phyloP scores from a whole-genome alignment of 2,888 invertebrate genomes.

The Latrodectus hesperus region DNA sequence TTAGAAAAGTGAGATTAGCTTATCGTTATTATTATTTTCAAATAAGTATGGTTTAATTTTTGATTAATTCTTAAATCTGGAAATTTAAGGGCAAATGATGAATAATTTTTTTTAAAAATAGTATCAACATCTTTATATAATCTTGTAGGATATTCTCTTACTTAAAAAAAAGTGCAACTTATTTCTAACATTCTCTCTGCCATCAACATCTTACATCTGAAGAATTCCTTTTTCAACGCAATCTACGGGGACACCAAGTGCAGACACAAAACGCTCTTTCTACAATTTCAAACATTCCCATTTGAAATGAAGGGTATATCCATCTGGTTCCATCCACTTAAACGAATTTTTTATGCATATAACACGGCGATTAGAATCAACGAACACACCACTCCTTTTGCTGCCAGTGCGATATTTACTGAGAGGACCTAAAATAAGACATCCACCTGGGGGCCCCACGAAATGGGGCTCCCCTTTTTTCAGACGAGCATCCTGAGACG shows the following conservation, averaged over 20 bases:
- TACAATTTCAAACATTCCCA: neutral
- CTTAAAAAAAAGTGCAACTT: neutral
- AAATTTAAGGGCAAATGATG: too few relatives aligned
- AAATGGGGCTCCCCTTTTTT: slow-evolving; percentile 8
- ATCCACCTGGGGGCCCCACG: slow-evolving; percentile 13
- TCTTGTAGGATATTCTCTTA: too few relatives aligned
- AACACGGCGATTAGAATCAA: slow-evolving; percentile 1
- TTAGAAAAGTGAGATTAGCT: too few relatives aligned
- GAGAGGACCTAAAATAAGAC: neutral
- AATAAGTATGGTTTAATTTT: too few relatives aligned
- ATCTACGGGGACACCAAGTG: neutral
- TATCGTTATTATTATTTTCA: too few relatives aligned
- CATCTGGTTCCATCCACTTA: neutral
- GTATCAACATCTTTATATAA: too few relatives aligned
- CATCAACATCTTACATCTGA: neutral
- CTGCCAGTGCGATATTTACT: neutral
- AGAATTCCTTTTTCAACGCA: neutral
- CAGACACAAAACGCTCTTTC: neutral
- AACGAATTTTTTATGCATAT: neutral
- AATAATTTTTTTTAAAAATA: too few relatives aligned
- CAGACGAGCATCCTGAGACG: slow-evolving; percentile 20
- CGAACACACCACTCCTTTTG: neutral
- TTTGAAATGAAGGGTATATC: neutral
- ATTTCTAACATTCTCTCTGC: neutral
- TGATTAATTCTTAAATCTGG: too few relatives aligned